Percentiles rank a stretch among this genome's conserved stretches.
These are phyloP conservation scores for Mesoclemmys tuberculata DNA, from an alignment of 2,113 vertebrate species.

Conservation along the genomic window DNA sequence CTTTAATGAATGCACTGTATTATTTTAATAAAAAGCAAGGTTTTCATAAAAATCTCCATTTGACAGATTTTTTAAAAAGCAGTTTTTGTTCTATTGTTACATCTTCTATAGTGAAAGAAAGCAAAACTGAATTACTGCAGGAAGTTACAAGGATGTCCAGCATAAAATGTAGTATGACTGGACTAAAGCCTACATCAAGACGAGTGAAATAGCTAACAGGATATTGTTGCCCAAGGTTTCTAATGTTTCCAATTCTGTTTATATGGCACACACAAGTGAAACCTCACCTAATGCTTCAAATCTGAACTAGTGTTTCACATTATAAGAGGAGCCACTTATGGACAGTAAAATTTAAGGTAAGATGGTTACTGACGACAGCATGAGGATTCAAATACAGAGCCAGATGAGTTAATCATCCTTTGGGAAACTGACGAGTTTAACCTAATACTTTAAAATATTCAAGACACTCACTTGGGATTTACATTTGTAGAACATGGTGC, in stretches of 20 bases:
- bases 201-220: fast-evolving
- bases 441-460: background rate
- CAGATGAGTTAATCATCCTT: background rate
- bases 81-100: background rate
- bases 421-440: background rate
- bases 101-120: background rate
- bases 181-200: background rate
- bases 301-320: background rate
- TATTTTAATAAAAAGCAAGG: background rate
- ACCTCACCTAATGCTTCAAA: background rate
- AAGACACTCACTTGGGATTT: background rate
- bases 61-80: background rate
- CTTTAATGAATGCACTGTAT: background rate
- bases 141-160: fast-evolving
- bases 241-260: fast-evolving
- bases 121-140: fast-evolving
- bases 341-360: background rate
- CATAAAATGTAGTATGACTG: background rate
- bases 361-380: background rate
- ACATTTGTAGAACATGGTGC: background rate
- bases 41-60: background rate
- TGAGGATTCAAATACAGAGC: background rate
- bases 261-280: background rate
- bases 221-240: background rate
- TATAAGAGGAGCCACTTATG: background rate